A percentile compares a stretch with the other conserved stretches of the same genome.
Evolutionary conservation across 2,888 invertebrate genomes (phyloP).

Genomic region (Clepsis dumicolana): DNA sequence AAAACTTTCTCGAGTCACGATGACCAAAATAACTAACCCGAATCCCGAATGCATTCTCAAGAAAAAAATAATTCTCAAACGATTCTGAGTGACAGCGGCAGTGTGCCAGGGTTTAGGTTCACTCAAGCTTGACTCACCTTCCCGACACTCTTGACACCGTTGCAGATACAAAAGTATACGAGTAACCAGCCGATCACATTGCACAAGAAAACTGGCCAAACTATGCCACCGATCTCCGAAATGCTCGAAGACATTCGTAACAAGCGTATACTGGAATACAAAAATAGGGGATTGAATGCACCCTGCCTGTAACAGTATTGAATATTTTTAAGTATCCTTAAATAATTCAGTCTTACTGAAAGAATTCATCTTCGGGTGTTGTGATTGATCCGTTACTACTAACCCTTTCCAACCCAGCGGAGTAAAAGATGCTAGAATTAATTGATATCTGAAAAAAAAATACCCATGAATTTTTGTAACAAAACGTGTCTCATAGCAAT

Average conservation of each 20-base stretch:
- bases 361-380: constrained; percentile 94
- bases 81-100: constrained; percentile 61
- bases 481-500: constrained; percentile 13
- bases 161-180: constrained; percentile 94
- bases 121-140: constrained; percentile 83
- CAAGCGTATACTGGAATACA: constrained; percentile 89
- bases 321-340: not conserved
- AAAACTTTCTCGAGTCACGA: not conserved
- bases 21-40: constrained; percentile 32
- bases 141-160: constrained; percentile 95
- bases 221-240: constrained; percentile 90
- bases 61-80: constrained; percentile 9
- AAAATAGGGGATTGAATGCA: constrained; percentile 7
- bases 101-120: constrained; percentile 56
- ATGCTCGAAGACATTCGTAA: constrained; percentile 92
- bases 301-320: not conserved
- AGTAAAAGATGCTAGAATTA: constrained; percentile 66
- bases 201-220: constrained; percentile 92
- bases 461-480: constrained; percentile 23
- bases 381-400: constrained; percentile 72
- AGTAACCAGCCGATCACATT: constrained; percentile 92
- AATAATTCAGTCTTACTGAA: constrained; percentile 87
- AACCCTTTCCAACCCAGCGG: too few relatives aligned
- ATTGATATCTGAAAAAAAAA: constrained; percentile 78
- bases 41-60: constrained; percentile 31